Evolutionary conservation across 2,113 vertebrate species (phyloP).

Genomic region (Melanostigma gelatinosum): DNA sequence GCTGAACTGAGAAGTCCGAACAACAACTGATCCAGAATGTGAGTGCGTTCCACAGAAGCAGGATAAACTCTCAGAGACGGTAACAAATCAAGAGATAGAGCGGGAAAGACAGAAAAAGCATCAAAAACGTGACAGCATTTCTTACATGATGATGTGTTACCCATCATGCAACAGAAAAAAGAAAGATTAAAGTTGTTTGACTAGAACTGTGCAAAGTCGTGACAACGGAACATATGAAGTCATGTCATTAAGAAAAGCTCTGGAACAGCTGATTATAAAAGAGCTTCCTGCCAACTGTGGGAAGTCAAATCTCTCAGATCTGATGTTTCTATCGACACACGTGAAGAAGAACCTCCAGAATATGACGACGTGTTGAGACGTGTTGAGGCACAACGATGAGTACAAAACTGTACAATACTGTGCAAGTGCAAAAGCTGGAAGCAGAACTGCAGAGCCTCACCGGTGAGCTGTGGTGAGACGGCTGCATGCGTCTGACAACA

Average conservation of each 20-base stretch:
- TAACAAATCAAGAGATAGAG: slow-evolving; percentile 31
- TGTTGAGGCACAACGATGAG: slow-evolving; percentile 62
- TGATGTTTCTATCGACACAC: neutral
- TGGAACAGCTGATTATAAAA: slow-evolving; percentile 16
- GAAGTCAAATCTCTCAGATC: neutral
- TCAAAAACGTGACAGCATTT: slow-evolving; percentile 21
- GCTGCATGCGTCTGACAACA: neutral
- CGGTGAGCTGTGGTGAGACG: neutral
- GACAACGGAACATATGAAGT: slow-evolving; percentile 11
- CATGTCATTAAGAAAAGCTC: neutral
- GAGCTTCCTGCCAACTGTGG: neutral
- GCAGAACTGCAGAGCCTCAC: slow-evolving; percentile 19
- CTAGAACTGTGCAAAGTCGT: slow-evolving; percentile 60
- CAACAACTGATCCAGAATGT: neutral
- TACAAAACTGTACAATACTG: slow-evolving; percentile 61
- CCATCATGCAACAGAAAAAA: neutral
- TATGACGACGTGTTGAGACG: slow-evolving; percentile 34
- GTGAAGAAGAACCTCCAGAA: neutral
- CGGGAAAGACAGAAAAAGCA: slow-evolving; percentile 26
- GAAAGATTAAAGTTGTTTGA: slow-evolving; percentile 28
- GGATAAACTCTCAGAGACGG: slow-evolving; percentile 11
- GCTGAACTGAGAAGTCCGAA: neutral
- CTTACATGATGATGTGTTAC: slow-evolving; percentile 10
- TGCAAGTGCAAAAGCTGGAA: slow-evolving; percentile 51
- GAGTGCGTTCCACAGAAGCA: neutral